phyloP scores from a whole-genome alignment of 2,797 vertebrate genomes.

The Acomys russatus region DNA sequence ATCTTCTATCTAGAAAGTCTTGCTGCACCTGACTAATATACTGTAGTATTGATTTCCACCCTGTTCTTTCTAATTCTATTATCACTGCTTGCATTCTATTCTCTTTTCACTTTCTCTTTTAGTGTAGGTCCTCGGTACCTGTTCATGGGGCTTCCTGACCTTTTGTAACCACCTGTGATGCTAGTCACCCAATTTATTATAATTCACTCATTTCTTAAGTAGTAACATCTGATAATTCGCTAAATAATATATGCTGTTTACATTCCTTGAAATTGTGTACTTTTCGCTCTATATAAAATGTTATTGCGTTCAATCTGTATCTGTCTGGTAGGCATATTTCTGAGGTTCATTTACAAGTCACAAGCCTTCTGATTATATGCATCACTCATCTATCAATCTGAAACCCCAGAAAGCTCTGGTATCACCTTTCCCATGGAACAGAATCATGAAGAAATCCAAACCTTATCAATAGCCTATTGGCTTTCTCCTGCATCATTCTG shows the following conservation, averaged over 20 bases:
- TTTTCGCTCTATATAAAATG: not conserved
- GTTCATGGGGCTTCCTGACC: not conserved
- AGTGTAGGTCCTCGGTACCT: not conserved
- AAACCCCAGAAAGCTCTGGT: not conserved
- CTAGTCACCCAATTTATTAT: not conserved
- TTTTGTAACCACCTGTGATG: not conserved
- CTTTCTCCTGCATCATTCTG: not conserved
- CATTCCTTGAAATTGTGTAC: not conserved
- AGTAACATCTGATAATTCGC: not conserved
- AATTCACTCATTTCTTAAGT: not conserved
- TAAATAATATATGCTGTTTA: not conserved
- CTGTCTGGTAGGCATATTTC: not conserved
- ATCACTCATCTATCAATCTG: not conserved
- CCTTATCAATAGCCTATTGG: not conserved
- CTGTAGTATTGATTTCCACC: not conserved
- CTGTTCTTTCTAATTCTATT: not conserved
- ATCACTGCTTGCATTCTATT: not conserved
- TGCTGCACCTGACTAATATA: not conserved
- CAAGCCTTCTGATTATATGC: not conserved
- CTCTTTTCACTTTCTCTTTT: not conserved
- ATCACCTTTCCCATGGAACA: not conserved
- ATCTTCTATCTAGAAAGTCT: not conserved
- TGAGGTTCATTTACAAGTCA: not conserved
- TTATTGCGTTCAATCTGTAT: not conserved
- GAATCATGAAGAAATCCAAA: not conserved